A percentile compares a stretch with the other conserved stretches of the same genome.
phyloP scores from a whole-genome alignment of 2,888 invertebrate species.

The Tetranychus truncatus region DNA sequence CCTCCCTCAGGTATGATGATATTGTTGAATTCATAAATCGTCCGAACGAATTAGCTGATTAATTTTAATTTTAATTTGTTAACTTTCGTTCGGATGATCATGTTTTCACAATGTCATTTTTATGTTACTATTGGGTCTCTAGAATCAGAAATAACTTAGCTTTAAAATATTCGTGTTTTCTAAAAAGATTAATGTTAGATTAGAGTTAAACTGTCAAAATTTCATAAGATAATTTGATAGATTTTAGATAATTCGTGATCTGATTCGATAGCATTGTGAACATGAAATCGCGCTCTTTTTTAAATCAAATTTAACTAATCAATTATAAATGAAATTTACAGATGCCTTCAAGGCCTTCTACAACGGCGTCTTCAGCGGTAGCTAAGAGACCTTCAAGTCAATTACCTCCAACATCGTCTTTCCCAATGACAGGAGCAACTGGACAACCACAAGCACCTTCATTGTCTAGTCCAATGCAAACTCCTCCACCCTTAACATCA shows the following conservation, averaged over 20 bases:
- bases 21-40: not conserved
- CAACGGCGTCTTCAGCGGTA: conserved; percentile 1
- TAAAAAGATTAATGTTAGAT: too few species aligned
- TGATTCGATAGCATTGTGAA: not conserved
- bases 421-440: not conserved
- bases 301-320: not conserved
- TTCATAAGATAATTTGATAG: too few species aligned
- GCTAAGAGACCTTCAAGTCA: not conserved
- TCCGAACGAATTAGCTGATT: not conserved
- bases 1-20: conserved; percentile 15
- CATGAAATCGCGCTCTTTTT: not conserved
- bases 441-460: not conserved
- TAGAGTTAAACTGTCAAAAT: too few species aligned
- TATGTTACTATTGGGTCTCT: not conserved
- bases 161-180: too few species aligned
- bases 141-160: not conserved
- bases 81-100: not conserved
- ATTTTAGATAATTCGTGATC: not conserved
- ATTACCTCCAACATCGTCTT: not conserved
- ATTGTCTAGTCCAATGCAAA: not conserved
- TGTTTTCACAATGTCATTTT: not conserved
- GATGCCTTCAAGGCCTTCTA: conserved; percentile 6
- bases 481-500: conserved; percentile 24
- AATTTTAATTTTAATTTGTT: not conserved
- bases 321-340: not conserved